These are phyloP conservation scores for Orthonyx spaldingii DNA, from an alignment of 2,113 vertebrate genomes.

Conservation along the genomic window DNA sequence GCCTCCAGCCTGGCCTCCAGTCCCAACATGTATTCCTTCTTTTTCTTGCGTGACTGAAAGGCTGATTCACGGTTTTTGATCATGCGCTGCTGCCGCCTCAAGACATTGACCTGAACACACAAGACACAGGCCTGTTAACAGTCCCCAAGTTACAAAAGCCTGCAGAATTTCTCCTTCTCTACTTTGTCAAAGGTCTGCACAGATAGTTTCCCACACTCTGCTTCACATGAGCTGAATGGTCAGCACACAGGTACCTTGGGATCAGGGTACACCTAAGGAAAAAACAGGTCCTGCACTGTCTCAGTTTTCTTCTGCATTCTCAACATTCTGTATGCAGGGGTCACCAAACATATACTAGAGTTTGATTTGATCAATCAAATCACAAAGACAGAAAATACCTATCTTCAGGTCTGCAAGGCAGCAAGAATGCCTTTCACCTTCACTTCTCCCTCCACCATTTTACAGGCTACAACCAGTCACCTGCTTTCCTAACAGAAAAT, in stretches of 20 bases:
- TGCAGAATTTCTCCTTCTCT: background rate
- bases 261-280: background rate
- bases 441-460: background rate
- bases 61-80: slow-evolving; percentile 96
- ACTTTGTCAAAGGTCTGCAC: background rate
- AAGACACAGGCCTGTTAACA: background rate
- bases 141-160: background rate
- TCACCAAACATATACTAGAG: background rate
- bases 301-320: background rate
- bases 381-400: background rate
- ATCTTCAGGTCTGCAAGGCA: background rate
- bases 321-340: background rate
- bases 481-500: background rate
- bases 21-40: slow-evolving; percentile 90
- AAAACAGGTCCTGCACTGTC: background rate
- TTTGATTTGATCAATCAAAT: background rate
- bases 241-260: background rate
- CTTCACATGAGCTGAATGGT: background rate
- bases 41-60: slow-evolving; percentile 91
- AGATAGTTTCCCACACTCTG: background rate
- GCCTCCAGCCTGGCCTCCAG: slow-evolving; percentile 84
- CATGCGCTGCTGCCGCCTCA: slow-evolving; percentile 90
- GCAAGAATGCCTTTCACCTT: background rate
- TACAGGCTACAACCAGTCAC: background rate
- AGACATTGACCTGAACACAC: slow-evolving; percentile 75